Base-by-base conservation (phyloP, 1,140 invertebrate genomes). In the Drosophila fuyamai region DNA sequence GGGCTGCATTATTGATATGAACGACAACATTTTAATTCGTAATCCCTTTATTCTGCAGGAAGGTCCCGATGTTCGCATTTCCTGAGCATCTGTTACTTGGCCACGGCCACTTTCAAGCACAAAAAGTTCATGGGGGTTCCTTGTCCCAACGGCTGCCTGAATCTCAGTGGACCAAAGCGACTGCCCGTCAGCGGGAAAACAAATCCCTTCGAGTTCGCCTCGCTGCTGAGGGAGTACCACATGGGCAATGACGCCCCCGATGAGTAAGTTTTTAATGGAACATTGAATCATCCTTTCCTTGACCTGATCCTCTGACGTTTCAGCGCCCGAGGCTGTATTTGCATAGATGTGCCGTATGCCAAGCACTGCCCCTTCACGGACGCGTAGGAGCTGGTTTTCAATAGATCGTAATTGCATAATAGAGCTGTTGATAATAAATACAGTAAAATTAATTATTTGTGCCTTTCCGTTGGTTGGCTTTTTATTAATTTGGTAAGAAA, bases 51-150 rank as follows among this genome's bases (percentile, higher is more conserved):
- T 32, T 4, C 1, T 8, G 27, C 77, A 95, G 94, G 94, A 72
- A 91, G 94, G 47, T 93, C 94, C 7, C 93, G 95, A 4, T 95
- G 95, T 74, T 95, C 95, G 56, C 95, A 95, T 78, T 95, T 95
- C 79, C 94, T 95, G 92, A 95, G 95, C 58, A 94, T 95, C 14
- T 95, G 95, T 61, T 95, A 94, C 82, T 94, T 94, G 79, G 95
- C 95, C 1, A 93, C 94, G 13, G 94, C 94, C 14, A 93, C 95
- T 0, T 91, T 93, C 40, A 92, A 93, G 56, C 86, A 91, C 41
- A 83, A 94, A 27, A 93, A 93, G 5, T 93, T 95, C 43, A 86
- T 95, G 13, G 95, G 94, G 1, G 84, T 94, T 9, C 95, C 95
- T 0, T 95, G 95, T 73, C 93, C 94, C 44, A 91, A 93, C 3